Percentiles rank a stretch among this genome's conserved stretches.
phyloP scores from a whole-genome alignment of 2,797 vertebrate species.

The Cirrhinus mrigala region DNA sequence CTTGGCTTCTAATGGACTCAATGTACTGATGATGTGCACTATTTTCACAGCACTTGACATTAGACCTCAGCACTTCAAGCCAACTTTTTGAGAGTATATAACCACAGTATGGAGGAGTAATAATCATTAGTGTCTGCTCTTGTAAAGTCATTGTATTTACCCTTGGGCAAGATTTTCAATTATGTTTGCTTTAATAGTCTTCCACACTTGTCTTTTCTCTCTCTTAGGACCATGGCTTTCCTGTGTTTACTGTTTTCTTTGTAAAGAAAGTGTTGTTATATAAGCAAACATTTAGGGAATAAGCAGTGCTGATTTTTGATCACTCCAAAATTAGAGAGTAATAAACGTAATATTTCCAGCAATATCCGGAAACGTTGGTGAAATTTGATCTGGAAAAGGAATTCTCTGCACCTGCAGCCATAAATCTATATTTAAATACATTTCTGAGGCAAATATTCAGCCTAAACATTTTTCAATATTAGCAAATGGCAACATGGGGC shows the following conservation, averaged over 20 bases:
- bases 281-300: conserved; percentile 28
- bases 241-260: conserved; percentile 35
- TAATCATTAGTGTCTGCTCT: conserved; percentile 27
- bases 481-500: not conserved
- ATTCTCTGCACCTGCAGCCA: not conserved
- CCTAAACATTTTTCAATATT: not conserved
- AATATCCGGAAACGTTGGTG: not conserved
- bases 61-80: conserved; percentile 4
- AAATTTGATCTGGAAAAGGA: not conserved
- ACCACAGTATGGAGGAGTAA: conserved; percentile 1
- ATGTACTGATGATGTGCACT: too few species aligned
- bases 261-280: conserved; percentile 28
- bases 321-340: conserved; percentile 9
- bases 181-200: conserved; percentile 49
- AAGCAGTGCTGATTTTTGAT: conserved; percentile 24
- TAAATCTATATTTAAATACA: conserved; percentile 23
- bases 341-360: conserved; percentile 17
- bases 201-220: conserved; percentile 18
- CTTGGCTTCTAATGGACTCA: not conserved
- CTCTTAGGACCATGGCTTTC: conserved; percentile 26
- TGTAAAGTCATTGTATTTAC: conserved; percentile 37
- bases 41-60: conserved; percentile 24
- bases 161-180: conserved; percentile 41
- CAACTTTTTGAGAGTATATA: conserved; percentile 3
- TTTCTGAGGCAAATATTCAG: not conserved